Evolutionary conservation across 2,888 invertebrate genomes (phyloP).

Genomic region (Theretra japonica): DNA sequence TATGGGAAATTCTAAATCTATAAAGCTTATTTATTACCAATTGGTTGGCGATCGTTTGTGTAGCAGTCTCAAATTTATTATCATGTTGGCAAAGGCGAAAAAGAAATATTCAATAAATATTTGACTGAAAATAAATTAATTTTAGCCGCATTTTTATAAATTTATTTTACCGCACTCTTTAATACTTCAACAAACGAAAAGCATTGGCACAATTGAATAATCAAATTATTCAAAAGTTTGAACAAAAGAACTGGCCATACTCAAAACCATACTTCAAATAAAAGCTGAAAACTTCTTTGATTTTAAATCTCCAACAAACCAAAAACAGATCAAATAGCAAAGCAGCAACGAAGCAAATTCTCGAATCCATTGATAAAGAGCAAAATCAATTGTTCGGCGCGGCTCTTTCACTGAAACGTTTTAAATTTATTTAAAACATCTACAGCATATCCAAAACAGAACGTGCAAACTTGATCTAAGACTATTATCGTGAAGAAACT

Average conservation of each 20-base stretch:
- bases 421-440: constrained; percentile 14
- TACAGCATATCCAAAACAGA: constrained; percentile 22
- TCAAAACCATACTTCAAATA: neutral
- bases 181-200: no score
- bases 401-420: neutral
- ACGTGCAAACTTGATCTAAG: constrained; percentile 68
- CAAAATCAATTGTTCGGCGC: no score
- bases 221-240: no score
- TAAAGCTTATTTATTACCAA: no score
- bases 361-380: neutral
- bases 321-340: neutral
- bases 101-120: no score
- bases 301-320: neutral
- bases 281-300: neutral
- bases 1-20: neutral
- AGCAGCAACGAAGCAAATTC: neutral
- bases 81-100: no score
- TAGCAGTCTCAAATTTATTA: no score
- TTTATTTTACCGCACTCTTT: no score
- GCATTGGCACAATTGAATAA: no score
- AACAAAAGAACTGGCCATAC: neutral
- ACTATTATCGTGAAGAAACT: constrained; percentile 70
- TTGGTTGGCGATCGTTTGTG: no score
- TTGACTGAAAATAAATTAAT: no score
- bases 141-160: no score